Conservation (phyloP, 2,888 invertebrate genomes). For the Tenthredo notha region DNA sequence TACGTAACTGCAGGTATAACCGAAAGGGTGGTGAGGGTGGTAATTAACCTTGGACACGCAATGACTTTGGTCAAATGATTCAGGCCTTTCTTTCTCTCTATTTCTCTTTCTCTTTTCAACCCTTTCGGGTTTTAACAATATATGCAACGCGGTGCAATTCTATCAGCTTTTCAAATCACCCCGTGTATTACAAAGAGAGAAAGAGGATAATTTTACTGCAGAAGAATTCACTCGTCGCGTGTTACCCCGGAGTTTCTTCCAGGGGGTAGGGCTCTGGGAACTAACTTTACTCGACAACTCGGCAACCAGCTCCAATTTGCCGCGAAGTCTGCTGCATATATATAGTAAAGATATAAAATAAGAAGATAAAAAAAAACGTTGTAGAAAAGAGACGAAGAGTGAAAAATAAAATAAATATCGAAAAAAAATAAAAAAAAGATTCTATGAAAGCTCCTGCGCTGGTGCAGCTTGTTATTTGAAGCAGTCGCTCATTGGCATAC, state of each 20-base stretch:
- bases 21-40: neutral
- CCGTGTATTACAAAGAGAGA: neutral
- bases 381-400: neutral
- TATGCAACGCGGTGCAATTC: neutral
- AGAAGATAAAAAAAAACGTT: neutral
- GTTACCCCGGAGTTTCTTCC: slow-evolving; percentile 9
- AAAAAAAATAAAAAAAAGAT: neutral
- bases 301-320: slow-evolving; percentile 39
- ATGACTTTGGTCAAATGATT: slow-evolving; percentile 41
- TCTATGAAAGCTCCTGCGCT: slow-evolving; percentile 4
- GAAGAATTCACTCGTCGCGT: slow-evolving; percentile 40
- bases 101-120: neutral
- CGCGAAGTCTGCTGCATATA: slow-evolving; percentile 24
- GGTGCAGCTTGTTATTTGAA: slow-evolving; percentile 29
- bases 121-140: neutral
- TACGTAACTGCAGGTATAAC: neutral
- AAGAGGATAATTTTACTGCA: slow-evolving; percentile 25
- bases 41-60: slow-evolving; percentile 45
- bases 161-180: slow-evolving; percentile 11
- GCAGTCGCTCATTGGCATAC: slow-evolving; percentile 7
- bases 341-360: neutral
- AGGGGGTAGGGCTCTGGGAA: neutral
- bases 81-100: neutral
- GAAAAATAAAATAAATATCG: neutral
- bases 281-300: slow-evolving; percentile 38